These are phyloP conservation scores for Drosophila kepulauana DNA, from an alignment of 1,140 invertebrate genomes.

Conservation along the genomic window DNA sequence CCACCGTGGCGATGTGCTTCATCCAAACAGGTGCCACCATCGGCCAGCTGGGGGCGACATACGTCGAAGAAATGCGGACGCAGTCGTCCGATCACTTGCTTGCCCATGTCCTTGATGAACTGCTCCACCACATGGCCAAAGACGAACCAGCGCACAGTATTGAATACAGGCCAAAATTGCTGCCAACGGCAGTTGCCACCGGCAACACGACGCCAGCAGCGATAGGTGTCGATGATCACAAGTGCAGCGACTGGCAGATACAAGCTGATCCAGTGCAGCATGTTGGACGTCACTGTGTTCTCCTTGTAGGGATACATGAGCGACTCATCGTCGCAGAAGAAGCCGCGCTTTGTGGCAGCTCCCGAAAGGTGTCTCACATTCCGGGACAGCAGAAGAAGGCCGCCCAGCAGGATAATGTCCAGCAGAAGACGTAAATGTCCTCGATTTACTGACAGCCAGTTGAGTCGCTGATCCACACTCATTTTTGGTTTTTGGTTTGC, in stretches of 20 bases:
- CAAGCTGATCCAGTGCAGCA: slow-evolving; percentile 41
- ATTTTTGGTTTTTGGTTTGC: slow-evolving; percentile 36
- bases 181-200: slow-evolving; percentile 59
- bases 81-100: slow-evolving; percentile 95
- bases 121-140: slow-evolving; percentile 92
- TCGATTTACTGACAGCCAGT: background rate
- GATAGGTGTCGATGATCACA: slow-evolving; percentile 33
- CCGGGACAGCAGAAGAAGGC: slow-evolving; percentile 29
- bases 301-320: slow-evolving; percentile 92
- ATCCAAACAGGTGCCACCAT: slow-evolving; percentile 53
- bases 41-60: slow-evolving; percentile 87
- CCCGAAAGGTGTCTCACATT: slow-evolving; percentile 43
- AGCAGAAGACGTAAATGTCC: slow-evolving; percentile 36
- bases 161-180: slow-evolving; percentile 87
- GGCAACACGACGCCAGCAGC: background rate
- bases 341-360: slow-evolving; percentile 90
- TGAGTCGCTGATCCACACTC: slow-evolving; percentile 45
- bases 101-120: slow-evolving; percentile 93
- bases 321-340: slow-evolving; percentile 97
- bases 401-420: slow-evolving; percentile 39
- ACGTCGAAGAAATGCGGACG: slow-evolving; percentile 95
- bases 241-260: slow-evolving; percentile 44
- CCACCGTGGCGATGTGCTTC: slow-evolving; percentile 85
- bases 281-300: slow-evolving; percentile 88
- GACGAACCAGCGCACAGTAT: slow-evolving; percentile 90